phyloP scores from a whole-genome alignment of 2,888 invertebrate species.

The Onchidella celtica region DNA sequence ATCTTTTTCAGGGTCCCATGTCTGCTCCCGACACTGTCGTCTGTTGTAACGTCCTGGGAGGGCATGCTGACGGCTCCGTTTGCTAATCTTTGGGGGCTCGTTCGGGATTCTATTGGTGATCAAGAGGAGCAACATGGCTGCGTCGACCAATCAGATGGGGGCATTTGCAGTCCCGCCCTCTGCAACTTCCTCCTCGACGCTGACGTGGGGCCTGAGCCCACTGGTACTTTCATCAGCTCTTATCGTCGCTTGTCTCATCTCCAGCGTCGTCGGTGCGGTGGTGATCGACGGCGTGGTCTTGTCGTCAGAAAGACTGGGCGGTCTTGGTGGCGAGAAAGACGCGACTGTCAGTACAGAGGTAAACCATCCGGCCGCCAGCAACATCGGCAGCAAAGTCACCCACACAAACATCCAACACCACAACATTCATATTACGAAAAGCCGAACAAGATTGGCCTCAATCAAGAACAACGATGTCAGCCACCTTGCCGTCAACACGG shows the following conservation, averaged over 20 bases:
- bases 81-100: not conserved
- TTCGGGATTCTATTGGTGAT: not conserved
- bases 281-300: not conserved
- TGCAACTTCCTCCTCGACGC: not conserved
- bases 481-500: not conserved
- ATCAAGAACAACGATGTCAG: constrained; percentile 15
- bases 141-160: not conserved
- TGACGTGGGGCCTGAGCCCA: not conserved
- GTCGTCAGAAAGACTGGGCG: not conserved
- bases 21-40: no score
- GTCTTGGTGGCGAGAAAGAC: not conserved
- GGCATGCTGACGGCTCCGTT: not conserved
- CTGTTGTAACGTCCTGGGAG: not conserved
- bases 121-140: constrained; percentile 5
- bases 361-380: not conserved
- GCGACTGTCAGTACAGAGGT: not conserved
- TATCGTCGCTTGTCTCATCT: not conserved
- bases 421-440: not conserved
- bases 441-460: not conserved
- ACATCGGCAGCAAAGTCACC: not conserved
- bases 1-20: no score
- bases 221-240: not conserved
- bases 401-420: not conserved
- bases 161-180: not conserved
- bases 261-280: not conserved